A percentile compares a stretch with the other conserved stretches of the same genome.
Evolutionary conservation across 2,797 vertebrate species (phyloP).

Genomic region (Rhodeus uyekii): DNA sequence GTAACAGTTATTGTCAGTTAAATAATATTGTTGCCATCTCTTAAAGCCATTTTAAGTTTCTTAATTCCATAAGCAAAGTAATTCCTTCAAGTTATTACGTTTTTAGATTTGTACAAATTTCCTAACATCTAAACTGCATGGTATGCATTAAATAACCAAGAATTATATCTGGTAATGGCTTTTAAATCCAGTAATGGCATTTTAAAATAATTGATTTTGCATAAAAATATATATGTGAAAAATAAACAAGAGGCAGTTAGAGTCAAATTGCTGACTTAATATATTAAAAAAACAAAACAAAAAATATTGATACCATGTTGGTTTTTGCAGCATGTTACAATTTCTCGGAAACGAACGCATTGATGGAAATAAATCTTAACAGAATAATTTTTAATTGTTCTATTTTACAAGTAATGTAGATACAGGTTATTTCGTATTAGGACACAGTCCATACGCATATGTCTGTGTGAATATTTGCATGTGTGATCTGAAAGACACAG

Average conservation of each 20-base stretch:
- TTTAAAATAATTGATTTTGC: conserved; percentile 40
- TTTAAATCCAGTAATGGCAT: conserved; percentile 26
- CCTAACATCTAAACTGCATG: conserved; percentile 4
- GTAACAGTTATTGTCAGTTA: conserved; percentile 30
- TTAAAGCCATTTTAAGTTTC: conserved; percentile 16
- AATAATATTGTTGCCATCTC: conserved; percentile 11
- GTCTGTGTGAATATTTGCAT: background rate
- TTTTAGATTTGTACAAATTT: background rate
- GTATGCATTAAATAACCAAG: conserved; percentile 30
- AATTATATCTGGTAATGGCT: conserved; percentile 20
- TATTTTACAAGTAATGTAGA: conserved; percentile 23
- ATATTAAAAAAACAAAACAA: background rate
- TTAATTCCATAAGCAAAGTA: conserved; percentile 7
- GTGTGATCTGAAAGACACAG: background rate
- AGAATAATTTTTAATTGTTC: background rate
- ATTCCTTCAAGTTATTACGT: conserved; percentile 23
- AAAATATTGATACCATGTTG: background rate
- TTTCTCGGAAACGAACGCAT: conserved; percentile 30
- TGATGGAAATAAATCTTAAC: background rate
- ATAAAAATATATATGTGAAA: conserved; percentile 25
- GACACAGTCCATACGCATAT: background rate
- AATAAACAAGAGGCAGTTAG: conserved; percentile 13
- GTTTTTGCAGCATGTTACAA: conserved; percentile 31
- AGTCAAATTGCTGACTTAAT: conserved; percentile 16
- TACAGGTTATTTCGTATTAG: background rate